These are phyloP conservation scores for Tipula vernalis DNA, from an alignment of 2,888 invertebrate species.

Conservation along the genomic window DNA sequence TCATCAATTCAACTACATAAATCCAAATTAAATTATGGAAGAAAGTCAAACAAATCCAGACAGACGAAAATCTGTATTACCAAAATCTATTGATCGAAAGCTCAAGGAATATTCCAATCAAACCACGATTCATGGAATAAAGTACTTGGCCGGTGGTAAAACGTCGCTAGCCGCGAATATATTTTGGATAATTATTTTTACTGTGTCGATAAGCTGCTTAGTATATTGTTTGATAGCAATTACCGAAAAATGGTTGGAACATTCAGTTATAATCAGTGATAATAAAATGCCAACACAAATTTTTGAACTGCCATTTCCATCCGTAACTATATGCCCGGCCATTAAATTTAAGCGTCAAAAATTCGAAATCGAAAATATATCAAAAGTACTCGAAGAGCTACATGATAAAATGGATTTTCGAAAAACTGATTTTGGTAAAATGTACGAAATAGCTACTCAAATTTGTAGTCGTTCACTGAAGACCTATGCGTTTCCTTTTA, in stretches of 20 bases:
- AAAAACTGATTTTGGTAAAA: background rate
- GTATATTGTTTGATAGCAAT: slow-evolving; percentile 46
- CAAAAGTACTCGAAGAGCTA: too few species aligned
- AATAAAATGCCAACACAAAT: slow-evolving; percentile 44
- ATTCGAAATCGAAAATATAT: background rate
- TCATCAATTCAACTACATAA: too few species aligned
- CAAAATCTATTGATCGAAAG: too few species aligned
- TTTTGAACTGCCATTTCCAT: slow-evolving; percentile 19
- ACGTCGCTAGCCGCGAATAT: slow-evolving; percentile 44
- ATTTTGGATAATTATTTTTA: slow-evolving; percentile 51
- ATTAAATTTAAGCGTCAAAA: background rate
- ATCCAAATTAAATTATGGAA: too few species aligned
- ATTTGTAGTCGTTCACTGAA: background rate
- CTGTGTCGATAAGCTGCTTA: slow-evolving; percentile 48
- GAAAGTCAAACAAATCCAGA: too few species aligned
- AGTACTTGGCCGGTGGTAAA: slow-evolving; percentile 46
- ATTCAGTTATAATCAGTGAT: slow-evolving; percentile 59
- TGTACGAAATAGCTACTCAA: background rate
- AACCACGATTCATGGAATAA: slow-evolving; percentile 49
- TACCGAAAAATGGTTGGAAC: slow-evolving; percentile 56
- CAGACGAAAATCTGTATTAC: too few species aligned
- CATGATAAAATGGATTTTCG: background rate
- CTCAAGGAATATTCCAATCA: slow-evolving; percentile 42
- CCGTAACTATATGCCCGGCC: slow-evolving; percentile 10
- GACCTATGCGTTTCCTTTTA: too few species aligned